Conservation (phyloP, 2,888 invertebrate species). For the Stratiomys singularior region DNA sequence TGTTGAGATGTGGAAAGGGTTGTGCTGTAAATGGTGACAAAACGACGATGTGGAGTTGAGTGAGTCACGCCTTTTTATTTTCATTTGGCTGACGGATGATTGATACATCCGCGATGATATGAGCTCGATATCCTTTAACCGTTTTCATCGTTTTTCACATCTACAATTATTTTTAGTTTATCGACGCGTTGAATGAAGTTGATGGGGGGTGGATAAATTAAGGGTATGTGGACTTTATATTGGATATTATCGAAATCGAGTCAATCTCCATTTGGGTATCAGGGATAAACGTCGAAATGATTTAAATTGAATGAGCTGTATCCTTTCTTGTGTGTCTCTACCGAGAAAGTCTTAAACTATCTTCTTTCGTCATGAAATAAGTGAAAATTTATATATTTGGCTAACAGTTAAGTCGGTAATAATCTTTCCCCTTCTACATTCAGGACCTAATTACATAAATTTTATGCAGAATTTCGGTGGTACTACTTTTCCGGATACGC, state of each 20-base stretch:
- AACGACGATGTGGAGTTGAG: background rate
- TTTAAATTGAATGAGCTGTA: background rate
- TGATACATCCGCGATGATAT: constrained; percentile 8
- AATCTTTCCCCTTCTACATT: background rate
- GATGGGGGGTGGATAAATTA: background rate
- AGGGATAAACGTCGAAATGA: background rate
- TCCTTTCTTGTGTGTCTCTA: too few species aligned
- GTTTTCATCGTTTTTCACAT: background rate
- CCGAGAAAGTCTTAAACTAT: too few species aligned
- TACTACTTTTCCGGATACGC: too few species aligned
- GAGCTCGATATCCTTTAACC: background rate
- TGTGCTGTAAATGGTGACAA: background rate
- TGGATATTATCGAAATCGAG: background rate
- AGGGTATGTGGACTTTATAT: background rate
- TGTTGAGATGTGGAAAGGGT: background rate
- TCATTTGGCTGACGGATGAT: constrained; percentile 6
- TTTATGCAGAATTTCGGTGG: background rate
- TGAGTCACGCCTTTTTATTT: background rate
- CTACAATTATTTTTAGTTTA: background rate
- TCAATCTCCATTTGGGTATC: too few species aligned
- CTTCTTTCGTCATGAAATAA: too few species aligned
- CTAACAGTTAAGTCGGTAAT: too few species aligned
- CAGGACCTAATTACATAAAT: background rate
- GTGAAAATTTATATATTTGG: too few species aligned
- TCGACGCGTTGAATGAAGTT: background rate